Conservation (phyloP, 2,888 invertebrate species). For the Trachelus troglodyta region DNA sequence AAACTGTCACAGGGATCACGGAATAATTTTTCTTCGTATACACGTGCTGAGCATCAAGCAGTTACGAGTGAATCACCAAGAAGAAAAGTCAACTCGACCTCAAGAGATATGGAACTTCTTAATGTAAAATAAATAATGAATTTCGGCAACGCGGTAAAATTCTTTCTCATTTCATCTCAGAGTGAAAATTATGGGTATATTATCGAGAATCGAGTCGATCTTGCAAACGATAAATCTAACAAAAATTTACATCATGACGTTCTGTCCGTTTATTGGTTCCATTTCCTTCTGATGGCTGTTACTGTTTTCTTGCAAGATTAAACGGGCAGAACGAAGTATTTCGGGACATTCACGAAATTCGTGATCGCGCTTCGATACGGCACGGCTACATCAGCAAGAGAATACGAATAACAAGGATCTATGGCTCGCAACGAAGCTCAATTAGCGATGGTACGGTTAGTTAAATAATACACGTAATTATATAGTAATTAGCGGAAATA, state of each 20-base stretch:
- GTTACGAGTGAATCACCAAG: too few relatives aligned
- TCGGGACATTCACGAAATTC: not conserved
- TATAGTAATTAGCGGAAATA: constrained; percentile 46
- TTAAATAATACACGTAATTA: constrained; percentile 50
- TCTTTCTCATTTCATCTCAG: not conserved
- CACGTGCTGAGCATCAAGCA: too few relatives aligned
- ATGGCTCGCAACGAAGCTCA: constrained; percentile 32
- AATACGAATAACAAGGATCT: constrained; percentile 3
- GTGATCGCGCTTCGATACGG: not conserved
- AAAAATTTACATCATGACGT: too few relatives aligned
- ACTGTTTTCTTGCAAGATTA: too few relatives aligned
- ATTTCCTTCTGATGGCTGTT: too few relatives aligned
- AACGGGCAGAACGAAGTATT: too few relatives aligned
- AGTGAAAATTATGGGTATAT: too few relatives aligned
- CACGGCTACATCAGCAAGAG: not conserved
- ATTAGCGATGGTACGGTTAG: constrained; percentile 38
- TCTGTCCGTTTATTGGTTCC: too few relatives aligned
- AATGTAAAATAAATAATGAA: constrained; percentile 36
- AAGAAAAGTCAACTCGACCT: not conserved
- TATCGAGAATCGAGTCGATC: too few relatives aligned
- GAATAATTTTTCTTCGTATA: too few relatives aligned
- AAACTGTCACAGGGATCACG: too few relatives aligned
- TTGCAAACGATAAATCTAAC: too few relatives aligned
- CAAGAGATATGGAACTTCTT: constrained; percentile 27
- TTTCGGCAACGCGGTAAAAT: constrained; percentile 16